Evolutionary conservation across 2,797 vertebrate species (phyloP), one percentile per base, ranked within the genome.

Genomic region (Eulemur coronatus): DNA sequence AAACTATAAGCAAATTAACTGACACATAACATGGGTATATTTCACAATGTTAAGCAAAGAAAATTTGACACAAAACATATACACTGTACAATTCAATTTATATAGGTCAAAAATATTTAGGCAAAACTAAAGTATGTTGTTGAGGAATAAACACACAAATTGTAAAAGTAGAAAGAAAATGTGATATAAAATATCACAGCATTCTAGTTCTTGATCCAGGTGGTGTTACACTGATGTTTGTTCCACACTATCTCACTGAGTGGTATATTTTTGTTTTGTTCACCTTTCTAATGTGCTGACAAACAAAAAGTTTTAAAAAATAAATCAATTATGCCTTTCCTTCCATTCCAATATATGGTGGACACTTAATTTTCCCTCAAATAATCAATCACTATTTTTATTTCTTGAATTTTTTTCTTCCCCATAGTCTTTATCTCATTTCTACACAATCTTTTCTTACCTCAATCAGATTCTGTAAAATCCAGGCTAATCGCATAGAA

Each of bases 401-500:
- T 43, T 95, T 28, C 24, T 95, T 43, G 4, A 28, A n/a, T 28
- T 55, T 59, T 76, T 87, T 86, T 43, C 28, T 91, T 57, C 15
- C 65, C 67, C 33, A 8, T 30, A 55, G 79, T 55, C 24, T 55
- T 82, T 69, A 61, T 70, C 30, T 63, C 43, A 20, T 11, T 89
- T 46, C 14, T n/a, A 82, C 13, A 89, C 13, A 18, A 3, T 20
- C 38, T 91, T 48, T 79, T 59, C 97, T 98, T 98, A 99, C 99
- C 99, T 99, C 98, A 91, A 73, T 96, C 94, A 99, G 98, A 96
- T 99, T 99, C 92, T 98, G 98, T 90, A 99, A 98, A 93, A 98
- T 98, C 99, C 99, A 99, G 33, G 98, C 96, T 35, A 99, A 98
- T 89, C 99, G 99, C 90, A 99, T 92, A 72, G 99, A 99, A 94